Base-by-base conservation (phyloP, 1,140 invertebrate species). In the Arion vulgaris region DNA sequence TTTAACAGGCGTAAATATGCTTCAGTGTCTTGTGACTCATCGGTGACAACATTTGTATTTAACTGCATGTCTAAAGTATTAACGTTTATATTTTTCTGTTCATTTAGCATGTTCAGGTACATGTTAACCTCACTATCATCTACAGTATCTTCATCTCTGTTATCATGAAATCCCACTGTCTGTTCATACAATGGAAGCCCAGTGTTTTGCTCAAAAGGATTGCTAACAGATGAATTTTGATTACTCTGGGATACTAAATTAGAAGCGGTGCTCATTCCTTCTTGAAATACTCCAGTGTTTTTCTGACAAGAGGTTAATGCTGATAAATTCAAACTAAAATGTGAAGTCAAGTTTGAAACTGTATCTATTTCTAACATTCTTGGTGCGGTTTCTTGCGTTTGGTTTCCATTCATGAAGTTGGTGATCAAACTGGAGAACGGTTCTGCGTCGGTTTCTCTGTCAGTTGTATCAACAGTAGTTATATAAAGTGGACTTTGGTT, bases 121-220 rank as follows among this genome's bases (percentile, higher is more conserved):
- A 36, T 49, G 17, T 84, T 75, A 26, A 80, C 15, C 0, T 74
- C 72, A 71, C 34, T 62, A 34, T 74, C 66, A 23, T 75, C 41
- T 57, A 72, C 28, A 80, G 38, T 41, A n/a, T n/a, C n/a, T 45
- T 62, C 45, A 45, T 77, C 73, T 32, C 34, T 38, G n/a, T 68
- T 13, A 62, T 85, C 71, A 72, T 81, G 41, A 74, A 81, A 81
- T 4, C 80, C 28, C 4, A 83, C 66, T 32, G n/a, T 51, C 38
- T 66, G 72, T 28, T 82, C 81, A 5, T 13, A 23, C 1, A 34
- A 17, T 57, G 62, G 41, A 15, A 45, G 5, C n/a, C 38, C 38
- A 41, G 38, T 49, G 26, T 41, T 26, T 15, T 39, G 4, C 4
- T 72, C 41, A 41, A 1, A 5, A n/a, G 71, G 1, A n/a, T 72